A percentile compares a stretch with the other conserved stretches of the same genome.
These are phyloP conservation scores for Drosophila nebulosa DNA, from an alignment of 1,140 invertebrate species.

Conservation along the genomic window DNA sequence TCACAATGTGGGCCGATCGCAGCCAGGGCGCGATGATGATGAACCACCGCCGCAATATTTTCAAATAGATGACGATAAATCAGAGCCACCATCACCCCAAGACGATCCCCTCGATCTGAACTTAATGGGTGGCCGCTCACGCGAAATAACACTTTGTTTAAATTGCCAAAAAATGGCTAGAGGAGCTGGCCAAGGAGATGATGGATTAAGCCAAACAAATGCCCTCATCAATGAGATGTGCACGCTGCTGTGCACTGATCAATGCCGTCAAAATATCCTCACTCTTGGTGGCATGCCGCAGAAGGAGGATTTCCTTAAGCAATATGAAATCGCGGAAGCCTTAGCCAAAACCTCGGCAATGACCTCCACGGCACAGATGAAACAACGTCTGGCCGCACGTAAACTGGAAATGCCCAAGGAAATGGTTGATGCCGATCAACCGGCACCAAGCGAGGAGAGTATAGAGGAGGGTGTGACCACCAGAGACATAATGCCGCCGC, in stretches of 20 bases:
- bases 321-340: slow-evolving; percentile 83
- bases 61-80: slow-evolving; percentile 24
- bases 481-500: slow-evolving; percentile 62
- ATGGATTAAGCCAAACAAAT: slow-evolving; percentile 19
- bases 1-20: slow-evolving; percentile 27
- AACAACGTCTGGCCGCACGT: slow-evolving; percentile 82
- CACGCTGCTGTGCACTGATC: slow-evolving; percentile 57
- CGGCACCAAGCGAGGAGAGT: neutral
- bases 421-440: slow-evolving; percentile 55
- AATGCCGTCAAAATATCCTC: slow-evolving; percentile 55
- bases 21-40: slow-evolving; percentile 34
- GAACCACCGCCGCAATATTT: slow-evolving; percentile 66
- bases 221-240: slow-evolving; percentile 68
- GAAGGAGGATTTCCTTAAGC: slow-evolving; percentile 81
- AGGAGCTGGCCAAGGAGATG: neutral
- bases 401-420: slow-evolving; percentile 81
- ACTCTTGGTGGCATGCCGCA: slow-evolving; percentile 51
- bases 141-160: slow-evolving; percentile 41
- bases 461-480: slow-evolving; percentile 39
- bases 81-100: slow-evolving; percentile 47
- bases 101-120: slow-evolving; percentile 5
- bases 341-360: slow-evolving; percentile 83
- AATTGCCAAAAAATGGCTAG: slow-evolving; percentile 45
- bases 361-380: slow-evolving; percentile 83
- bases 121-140: slow-evolving; percentile 29